Percentiles rank a stretch among this genome's conserved stretches.
Conservation (phyloP, 2,797 vertebrate species). For the Smutsia temminckii region DNA sequence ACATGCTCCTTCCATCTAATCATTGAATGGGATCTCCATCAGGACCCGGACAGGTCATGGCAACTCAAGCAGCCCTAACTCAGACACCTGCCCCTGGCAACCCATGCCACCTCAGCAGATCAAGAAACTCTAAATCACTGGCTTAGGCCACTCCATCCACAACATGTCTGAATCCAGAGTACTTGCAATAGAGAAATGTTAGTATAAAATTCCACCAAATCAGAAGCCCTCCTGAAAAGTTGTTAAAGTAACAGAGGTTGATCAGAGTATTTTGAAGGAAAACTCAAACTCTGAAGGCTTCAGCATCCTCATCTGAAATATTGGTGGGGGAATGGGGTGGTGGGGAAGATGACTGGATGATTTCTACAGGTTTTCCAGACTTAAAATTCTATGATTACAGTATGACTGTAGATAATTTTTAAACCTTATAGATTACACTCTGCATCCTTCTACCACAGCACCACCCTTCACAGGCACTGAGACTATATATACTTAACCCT, state of each 20-base stretch:
- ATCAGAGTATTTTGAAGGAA: background rate
- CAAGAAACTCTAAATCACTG: background rate
- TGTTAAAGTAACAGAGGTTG: background rate
- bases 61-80: background rate
- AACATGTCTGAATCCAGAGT: background rate
- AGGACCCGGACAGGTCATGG: background rate
- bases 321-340: background rate
- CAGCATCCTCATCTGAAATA: background rate
- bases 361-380: background rate
- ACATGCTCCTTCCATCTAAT: background rate
- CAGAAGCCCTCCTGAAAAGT: background rate
- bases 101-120: background rate
- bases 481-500: background rate
- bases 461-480: background rate
- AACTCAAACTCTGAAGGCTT: background rate
- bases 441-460: background rate
- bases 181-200: background rate
- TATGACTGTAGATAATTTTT: background rate
- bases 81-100: background rate
- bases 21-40: background rate
- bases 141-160: background rate
- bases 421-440: background rate
- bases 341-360: background rate
- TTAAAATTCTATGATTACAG: background rate
- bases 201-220: constrained; percentile 12